Conservation (phyloP, 2,797 vertebrate species). For the Anguilla pacifica region DNA sequence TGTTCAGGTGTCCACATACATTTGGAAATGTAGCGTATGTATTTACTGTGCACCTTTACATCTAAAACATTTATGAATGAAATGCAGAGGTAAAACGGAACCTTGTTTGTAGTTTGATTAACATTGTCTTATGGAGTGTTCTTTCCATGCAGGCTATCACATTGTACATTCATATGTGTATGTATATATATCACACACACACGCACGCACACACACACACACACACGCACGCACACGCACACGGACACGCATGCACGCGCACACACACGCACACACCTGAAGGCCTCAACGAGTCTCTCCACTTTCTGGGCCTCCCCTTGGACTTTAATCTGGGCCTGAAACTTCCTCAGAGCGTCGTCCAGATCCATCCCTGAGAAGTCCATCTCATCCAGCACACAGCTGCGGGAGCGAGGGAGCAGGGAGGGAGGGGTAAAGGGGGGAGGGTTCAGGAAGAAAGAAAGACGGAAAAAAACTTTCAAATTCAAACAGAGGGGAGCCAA, state of each 20-base stretch:
- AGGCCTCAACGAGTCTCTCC: conserved; percentile 91
- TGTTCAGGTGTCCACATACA: too few species aligned
- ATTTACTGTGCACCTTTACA: not conserved
- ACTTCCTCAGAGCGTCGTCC: conserved; percentile 90
- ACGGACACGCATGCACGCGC: not conserved
- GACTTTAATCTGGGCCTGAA: conserved; percentile 94
- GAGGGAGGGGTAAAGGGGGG: not conserved
- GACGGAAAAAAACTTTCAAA: not conserved
- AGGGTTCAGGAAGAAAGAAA: not conserved
- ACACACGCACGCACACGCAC: conserved; percentile 17
- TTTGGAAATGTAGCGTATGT: too few species aligned
- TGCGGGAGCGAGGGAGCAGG: conserved; percentile 44
- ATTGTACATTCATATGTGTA: not conserved
- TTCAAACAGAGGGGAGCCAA: not conserved
- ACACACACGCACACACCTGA: conserved; percentile 73
- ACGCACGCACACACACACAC: not conserved
- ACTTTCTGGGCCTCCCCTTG: conserved; percentile 96
- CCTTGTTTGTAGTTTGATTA: too few species aligned
- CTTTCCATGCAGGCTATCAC: not conserved
- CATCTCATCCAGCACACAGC: conserved; percentile 95
- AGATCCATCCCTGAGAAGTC: conserved; percentile 95
- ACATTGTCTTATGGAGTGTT: not conserved
- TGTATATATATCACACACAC: not conserved
- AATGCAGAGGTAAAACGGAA: not conserved
- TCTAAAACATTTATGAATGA: not conserved